A percentile compares a stretch with the other conserved stretches of the same genome.
These are phyloP conservation scores for silkworm (Bombyx mori) DNA, from an alignment of 1,140 invertebrate species.

Conservation along the genomic window ASM3026992v2 NC_085109.1:1684001-1684500, in stretches of 20 bases:
- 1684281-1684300: slow-evolving; percentile 76
- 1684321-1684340: slow-evolving; percentile 60
- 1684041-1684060: slow-evolving; percentile 71
- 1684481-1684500: no score
- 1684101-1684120: slow-evolving; percentile 82
- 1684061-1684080: slow-evolving; percentile 68
- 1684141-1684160: slow-evolving; percentile 89
- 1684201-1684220: slow-evolving; percentile 89
- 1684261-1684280: slow-evolving; percentile 72
- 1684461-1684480: no score
- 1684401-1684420: no score
- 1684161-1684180: slow-evolving; percentile 84
- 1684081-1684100: slow-evolving; percentile 68
- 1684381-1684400: neutral
- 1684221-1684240: slow-evolving; percentile 87
- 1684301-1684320: slow-evolving; percentile 71
- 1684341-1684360: slow-evolving; percentile 71
- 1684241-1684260: slow-evolving; percentile 80
- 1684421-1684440: no score
- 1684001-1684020: slow-evolving; percentile 51
- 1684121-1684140: slow-evolving; percentile 87
- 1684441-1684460: no score
- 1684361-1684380: slow-evolving; percentile 63
- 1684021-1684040: slow-evolving; percentile 59
- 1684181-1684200: slow-evolving; percentile 86